Evolutionary conservation across 2,888 invertebrate genomes (phyloP).

Genomic region (Tryphoninae sp.): DNA sequence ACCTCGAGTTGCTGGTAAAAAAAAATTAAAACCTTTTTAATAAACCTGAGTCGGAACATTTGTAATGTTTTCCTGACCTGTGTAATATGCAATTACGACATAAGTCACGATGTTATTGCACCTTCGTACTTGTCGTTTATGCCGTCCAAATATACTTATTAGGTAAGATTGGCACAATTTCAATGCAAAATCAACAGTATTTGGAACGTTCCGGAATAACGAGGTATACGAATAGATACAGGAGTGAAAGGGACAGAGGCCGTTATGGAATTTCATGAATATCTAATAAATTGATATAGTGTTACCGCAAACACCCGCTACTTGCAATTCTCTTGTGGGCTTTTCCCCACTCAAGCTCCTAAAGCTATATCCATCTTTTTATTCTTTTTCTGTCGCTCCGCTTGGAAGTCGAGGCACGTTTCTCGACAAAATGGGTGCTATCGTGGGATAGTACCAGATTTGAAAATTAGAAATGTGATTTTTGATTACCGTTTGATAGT

Average conservation of each 20-base stretch:
- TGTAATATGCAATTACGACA: neutral
- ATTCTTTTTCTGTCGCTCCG: neutral
- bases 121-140: neutral
- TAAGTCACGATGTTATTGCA: neutral
- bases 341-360: slow-evolving; percentile 30
- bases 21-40: neutral
- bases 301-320: slow-evolving; percentile 40
- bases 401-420: slow-evolving; percentile 47
- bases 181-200: slow-evolving; percentile 68
- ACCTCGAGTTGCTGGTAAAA: too few relatives aligned
- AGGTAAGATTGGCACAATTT: slow-evolving; percentile 50
- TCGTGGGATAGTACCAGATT: slow-evolving; percentile 34
- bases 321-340: slow-evolving; percentile 54
- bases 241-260: slow-evolving; percentile 8
- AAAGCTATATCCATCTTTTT: neutral
- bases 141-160: slow-evolving; percentile 18
- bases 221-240: slow-evolving; percentile 51
- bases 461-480: neutral
- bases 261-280: slow-evolving; percentile 68
- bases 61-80: neutral
- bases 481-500: slow-evolving; percentile 14
- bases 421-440: neutral
- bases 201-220: slow-evolving; percentile 63
- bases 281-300: slow-evolving; percentile 68
- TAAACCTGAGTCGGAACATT: neutral